Percentiles rank a stretch among this genome's conserved stretches.
phyloP scores from a whole-genome alignment of 2,797 vertebrate species.

The Lagodon rhomboides region DNA sequence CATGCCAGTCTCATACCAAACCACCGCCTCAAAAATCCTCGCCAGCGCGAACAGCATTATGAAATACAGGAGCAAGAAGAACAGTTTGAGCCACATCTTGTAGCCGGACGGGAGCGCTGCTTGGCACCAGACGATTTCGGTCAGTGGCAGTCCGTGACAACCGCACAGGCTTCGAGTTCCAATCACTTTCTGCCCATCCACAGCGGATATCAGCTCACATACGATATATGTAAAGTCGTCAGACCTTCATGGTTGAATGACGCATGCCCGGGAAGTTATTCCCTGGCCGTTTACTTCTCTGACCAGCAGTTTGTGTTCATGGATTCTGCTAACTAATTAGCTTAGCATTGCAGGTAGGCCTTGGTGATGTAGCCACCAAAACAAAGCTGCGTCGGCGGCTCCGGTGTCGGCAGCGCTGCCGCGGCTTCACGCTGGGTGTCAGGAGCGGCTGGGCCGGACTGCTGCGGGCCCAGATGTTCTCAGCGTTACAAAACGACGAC shows the following conservation, averaged over 20 bases:
- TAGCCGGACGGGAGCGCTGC: constrained; percentile 1
- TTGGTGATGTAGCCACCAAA: not conserved
- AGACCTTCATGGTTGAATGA: not conserved
- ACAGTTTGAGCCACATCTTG: constrained; percentile 96
- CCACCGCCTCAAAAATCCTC: constrained; percentile 93
- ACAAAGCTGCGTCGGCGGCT: not conserved
- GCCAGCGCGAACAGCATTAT: constrained; percentile 92
- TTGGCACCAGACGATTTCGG: not conserved
- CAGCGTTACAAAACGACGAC: not conserved
- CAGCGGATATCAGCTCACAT: too few species aligned
- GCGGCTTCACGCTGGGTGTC: not conserved
- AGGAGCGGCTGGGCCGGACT: accelerated
- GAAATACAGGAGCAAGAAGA: constrained; percentile 95
- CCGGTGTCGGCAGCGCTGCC: not conserved
- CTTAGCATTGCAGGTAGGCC: constrained; percentile 63
- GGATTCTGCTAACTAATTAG: constrained; percentile 42
- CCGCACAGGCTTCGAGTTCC: not conserved
- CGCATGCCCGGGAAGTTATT: too few species aligned
- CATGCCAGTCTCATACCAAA: constrained; percentile 96
- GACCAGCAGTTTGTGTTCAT: constrained; percentile 14
- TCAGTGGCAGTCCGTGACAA: not conserved
- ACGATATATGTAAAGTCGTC: not conserved
- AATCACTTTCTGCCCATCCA: not conserved
- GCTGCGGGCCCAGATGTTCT: not conserved
- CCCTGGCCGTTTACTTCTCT: constrained; percentile 23